Evolutionary conservation across 1,140 invertebrate genomes (phyloP), one percentile per base, ranked within the genome.

Genomic region (Halesus radiatus): DNA sequence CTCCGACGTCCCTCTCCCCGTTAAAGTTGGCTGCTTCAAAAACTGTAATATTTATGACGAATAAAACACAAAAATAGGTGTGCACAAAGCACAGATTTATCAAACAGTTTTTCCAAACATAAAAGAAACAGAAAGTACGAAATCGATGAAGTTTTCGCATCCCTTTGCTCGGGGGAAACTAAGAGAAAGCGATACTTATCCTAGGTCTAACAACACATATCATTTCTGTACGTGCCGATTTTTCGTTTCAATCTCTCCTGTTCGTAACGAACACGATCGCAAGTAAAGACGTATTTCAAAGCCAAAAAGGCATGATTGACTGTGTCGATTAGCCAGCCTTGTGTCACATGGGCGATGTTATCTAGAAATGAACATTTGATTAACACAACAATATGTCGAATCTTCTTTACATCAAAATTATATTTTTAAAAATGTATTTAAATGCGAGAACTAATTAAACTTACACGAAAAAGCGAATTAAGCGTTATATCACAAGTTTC

Each of bases 111-210:
- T 45, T 45, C 37, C 7, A 16, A 37, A 37, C 29, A 66, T n/a
- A 66, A 66, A 26, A 37, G 62, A 26, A 29, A 18, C 62, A 37
- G 20, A 72, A 72, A 72, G 45, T 72, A 26, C 10, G 50, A 72
- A 53, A 72, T 72, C 68, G 68, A 54, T 72, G 52, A 72, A 72
- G 68, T 72, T 72, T 72, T 72, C 13, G 5, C 68, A 72, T 72
- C 68, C 62, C 37, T 53, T 26, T 50, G 68, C 8, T 26, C 54
- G 6, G 64, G 68, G 68, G 68, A 72, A 13, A 72, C 68, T 72
- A 22, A 72, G 53, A n/a, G 26, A 72, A 72, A 50, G 68, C 18
- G 68, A 72, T 72, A 72, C 18, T 72, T 53, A 23, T 50, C 37
- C 45, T 20, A 52, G 68, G 68, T 10, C n/a, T 52, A 52, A 10